Evolutionary conservation across 1,140 invertebrate species (phyloP).

Genomic region (Bilobella aurantiaca): DNA sequence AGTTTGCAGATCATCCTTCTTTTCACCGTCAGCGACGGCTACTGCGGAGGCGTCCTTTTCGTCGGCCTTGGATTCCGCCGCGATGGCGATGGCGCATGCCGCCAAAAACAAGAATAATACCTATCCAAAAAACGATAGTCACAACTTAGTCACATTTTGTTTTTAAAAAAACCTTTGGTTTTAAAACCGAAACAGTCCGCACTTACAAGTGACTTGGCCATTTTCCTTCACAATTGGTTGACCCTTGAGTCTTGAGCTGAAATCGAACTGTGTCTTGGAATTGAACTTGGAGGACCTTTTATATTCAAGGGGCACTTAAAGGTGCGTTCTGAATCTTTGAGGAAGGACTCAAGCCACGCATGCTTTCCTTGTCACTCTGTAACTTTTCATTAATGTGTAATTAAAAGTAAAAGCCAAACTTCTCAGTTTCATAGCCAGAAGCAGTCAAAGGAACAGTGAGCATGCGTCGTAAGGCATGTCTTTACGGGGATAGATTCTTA

Average conservation of each 20-base stretch:
- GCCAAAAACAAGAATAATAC: neutral
- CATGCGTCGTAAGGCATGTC: no score
- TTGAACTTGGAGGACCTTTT: neutral
- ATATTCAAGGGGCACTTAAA: neutral
- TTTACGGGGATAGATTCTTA: neutral
- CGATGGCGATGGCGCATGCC: neutral
- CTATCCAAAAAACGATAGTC: neutral
- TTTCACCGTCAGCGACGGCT: neutral
- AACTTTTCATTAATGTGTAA: neutral
- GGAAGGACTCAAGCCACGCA: neutral
- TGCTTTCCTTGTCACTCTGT: neutral
- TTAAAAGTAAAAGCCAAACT: neutral
- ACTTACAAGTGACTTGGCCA: neutral
- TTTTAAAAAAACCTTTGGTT: no score
- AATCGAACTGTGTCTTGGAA: neutral
- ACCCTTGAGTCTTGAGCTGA: neutral
- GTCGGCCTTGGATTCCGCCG: neutral
- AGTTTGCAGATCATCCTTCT: constrained; percentile 2
- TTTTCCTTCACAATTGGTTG: neutral
- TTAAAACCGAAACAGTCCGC: neutral
- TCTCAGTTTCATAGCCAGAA: neutral
- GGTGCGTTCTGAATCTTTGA: no score
- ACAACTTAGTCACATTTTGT: neutral
- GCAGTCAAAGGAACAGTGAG: neutral
- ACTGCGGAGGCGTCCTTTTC: neutral